Evolutionary conservation across 2,113 vertebrate species (phyloP).

Genomic region (Percina caprodes): DNA sequence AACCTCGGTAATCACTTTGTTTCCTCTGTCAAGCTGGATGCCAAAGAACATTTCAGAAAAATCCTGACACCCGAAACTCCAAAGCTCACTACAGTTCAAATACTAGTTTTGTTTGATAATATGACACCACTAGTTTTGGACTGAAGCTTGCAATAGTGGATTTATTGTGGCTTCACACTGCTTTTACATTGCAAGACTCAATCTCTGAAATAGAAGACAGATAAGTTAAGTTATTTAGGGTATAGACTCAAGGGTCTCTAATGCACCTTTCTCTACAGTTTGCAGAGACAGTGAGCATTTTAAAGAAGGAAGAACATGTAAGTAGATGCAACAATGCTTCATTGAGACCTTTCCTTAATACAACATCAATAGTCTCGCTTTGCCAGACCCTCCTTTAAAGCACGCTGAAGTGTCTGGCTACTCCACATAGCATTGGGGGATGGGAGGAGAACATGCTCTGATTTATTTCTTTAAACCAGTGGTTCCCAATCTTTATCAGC

Average conservation of each 20-base stretch:
- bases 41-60: slow-evolving; percentile 35
- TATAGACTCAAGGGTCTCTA: background rate
- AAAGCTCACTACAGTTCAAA: background rate
- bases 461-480: no score
- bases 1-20: slow-evolving; percentile 49
- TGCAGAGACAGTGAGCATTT: background rate
- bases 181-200: background rate
- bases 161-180: background rate
- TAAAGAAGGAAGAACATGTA: background rate
- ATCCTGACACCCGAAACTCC: background rate
- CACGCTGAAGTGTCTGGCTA: no score
- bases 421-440: no score
- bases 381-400: no score
- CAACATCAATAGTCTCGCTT: background rate
- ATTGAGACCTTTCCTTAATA: background rate
- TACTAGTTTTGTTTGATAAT: background rate
- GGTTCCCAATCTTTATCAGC: no score
- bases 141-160: background rate
- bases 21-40: slow-evolving; percentile 30
- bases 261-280: background rate
- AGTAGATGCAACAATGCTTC: background rate
- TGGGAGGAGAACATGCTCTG: no score
- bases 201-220: background rate
- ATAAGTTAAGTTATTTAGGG: background rate
- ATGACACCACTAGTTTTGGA: background rate